These are phyloP conservation scores for Urocyon cinereoargenteus DNA, from an alignment of 2,797 vertebrate genomes.

Conservation along the genomic window DNA sequence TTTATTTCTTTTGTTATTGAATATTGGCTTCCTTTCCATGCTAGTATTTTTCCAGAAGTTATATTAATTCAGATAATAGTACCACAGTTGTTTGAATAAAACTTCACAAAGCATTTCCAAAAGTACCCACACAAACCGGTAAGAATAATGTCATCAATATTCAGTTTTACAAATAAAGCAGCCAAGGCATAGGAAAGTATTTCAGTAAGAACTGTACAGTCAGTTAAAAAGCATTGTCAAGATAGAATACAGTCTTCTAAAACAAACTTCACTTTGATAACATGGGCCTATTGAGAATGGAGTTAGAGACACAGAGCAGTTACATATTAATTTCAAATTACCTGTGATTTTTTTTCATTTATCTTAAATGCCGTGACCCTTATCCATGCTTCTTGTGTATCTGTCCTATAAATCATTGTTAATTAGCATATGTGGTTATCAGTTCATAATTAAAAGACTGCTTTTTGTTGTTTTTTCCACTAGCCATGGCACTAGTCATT, in stretches of 20 bases:
- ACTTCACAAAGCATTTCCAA: conserved; percentile 11
- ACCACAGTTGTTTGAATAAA: conserved; percentile 8
- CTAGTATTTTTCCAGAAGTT: conserved; percentile 41
- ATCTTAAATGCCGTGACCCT: background rate
- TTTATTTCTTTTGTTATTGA: conserved; percentile 22
- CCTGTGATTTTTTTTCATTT: background rate
- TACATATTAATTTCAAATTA: background rate
- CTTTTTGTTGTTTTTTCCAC: background rate
- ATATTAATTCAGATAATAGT: conserved; percentile 25
- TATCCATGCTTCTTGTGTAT: background rate
- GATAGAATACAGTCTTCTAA: background rate
- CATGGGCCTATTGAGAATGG: background rate
- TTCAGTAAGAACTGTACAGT: conserved; percentile 1
- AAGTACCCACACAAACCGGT: background rate
- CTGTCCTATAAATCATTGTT: background rate
- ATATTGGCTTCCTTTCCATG: conserved; percentile 33
- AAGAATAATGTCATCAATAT: conserved; percentile 17
- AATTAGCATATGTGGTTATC: background rate
- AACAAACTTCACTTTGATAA: background rate
- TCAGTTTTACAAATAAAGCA: conserved; percentile 1
- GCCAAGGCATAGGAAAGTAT: background rate
- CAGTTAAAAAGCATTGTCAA: background rate
- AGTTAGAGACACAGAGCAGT: background rate
- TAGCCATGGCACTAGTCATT: background rate
- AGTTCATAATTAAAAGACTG: background rate